Base-by-base conservation (phyloP, 2,113 vertebrate genomes). In the Campylorhamphus procurvoides region DNA sequence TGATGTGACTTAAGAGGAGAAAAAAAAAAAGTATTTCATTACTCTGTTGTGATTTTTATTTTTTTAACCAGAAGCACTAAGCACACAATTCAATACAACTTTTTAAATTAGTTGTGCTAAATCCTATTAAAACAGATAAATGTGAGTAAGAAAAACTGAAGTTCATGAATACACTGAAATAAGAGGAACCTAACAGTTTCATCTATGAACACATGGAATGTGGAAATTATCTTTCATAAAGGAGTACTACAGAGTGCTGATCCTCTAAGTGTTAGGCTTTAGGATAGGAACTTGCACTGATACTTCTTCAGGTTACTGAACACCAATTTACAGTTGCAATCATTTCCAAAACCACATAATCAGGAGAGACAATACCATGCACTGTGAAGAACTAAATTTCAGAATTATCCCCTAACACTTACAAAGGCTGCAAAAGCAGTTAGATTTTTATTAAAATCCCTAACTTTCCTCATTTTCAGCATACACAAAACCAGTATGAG, bases 1-100 rank as follows among this genome's bases (percentile, higher is more conserved):
- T 53, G 92, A 96, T 73, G 62, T 9, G 35, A 94, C 95, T 91
- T 86, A 29, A 79, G 56, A 68, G 23, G 60, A 71, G 86, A 96
- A 96, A 91, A 76, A 84, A 3, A 17, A 37, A 55, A 25, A 80
- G 10, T 10, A 75, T 67, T 93, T 75, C 28, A 80, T 49, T 88
- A 87, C 11, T 20, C 24, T 18, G 35, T 19, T 3, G 27, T 23
- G 18, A 18, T 6, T 53, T 66, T 62, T 6, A 15, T 29, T 55
- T 73, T 40, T 40, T 90, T 81, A 89, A 63, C 1, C 27, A 46
- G 25, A 87, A n/a, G 19, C 47, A 88, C 37, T 63, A 85, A 92
- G 29, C 22, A 73, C 27, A 42, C 10, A 84, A 63, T 71, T 77
- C 27, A 92, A 90, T 10, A 53, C 3, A 87, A 44, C 5, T 44